Evolutionary conservation across 1,140 invertebrate genomes (phyloP).

Genomic region (Listronotus oregonensis): DNA sequence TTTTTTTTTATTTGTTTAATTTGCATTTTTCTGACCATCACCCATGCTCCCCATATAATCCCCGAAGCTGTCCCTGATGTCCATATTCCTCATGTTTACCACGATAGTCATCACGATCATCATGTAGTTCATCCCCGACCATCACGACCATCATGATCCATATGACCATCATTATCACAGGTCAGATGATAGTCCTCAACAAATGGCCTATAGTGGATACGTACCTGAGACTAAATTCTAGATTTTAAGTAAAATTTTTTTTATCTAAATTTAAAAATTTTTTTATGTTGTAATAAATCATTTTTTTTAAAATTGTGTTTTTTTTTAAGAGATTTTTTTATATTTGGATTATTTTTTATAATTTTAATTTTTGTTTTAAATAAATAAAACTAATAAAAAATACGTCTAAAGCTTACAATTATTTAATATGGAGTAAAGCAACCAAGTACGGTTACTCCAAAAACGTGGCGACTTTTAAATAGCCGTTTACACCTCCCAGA

Average conservation of each 20-base stretch:
- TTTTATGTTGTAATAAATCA: constrained; percentile 12
- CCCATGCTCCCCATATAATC: constrained; percentile 24
- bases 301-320: not conserved
- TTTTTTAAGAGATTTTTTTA: no score
- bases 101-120: constrained; percentile 24
- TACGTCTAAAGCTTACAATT: no score
- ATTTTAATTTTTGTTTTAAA: no score
- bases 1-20: no score
- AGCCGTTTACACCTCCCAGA: no score
- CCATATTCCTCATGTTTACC: constrained; percentile 29
- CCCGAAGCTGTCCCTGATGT: constrained; percentile 34
- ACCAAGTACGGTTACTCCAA: no score
- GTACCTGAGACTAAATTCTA: constrained; percentile 42
- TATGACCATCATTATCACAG: constrained; percentile 58
- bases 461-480: no score
- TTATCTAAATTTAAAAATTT: constrained; percentile 3
- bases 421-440: no score
- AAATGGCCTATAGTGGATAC: constrained; percentile 76
- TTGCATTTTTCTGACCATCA: constrained; percentile 23
- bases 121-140: constrained; percentile 11
- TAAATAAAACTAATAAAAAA: no score
- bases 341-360: no score
- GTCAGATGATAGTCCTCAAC: constrained; percentile 64
- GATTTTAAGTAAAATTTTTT: constrained; percentile 5
- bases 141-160: constrained; percentile 65